Percentiles rank a stretch among this genome's conserved stretches.
phyloP scores from a whole-genome alignment of 2,113 vertebrate genomes.

The Cyphomyrus discorhynchus region DNA sequence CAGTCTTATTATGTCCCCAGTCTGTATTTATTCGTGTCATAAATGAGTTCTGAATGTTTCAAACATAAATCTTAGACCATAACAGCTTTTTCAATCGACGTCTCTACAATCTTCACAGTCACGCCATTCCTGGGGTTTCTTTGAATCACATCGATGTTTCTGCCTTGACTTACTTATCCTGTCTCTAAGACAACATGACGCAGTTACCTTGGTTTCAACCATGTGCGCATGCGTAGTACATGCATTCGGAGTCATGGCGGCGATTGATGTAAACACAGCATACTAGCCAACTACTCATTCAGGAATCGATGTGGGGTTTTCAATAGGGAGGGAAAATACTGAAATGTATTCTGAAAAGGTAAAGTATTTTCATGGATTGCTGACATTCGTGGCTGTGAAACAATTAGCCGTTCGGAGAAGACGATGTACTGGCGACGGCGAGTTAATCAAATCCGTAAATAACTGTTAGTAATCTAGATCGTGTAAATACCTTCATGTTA shows the following conservation, averaged over 20 bases:
- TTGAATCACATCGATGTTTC: constrained; percentile 34
- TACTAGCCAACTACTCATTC: neutral
- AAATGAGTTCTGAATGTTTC: neutral
- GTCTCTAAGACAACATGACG: constrained; percentile 51
- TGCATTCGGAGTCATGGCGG: constrained; percentile 44
- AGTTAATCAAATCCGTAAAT: neutral
- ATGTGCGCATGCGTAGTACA: constrained; percentile 44
- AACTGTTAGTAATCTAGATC: neutral
- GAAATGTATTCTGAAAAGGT: constrained; percentile 58
- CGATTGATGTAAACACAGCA: constrained; percentile 30
- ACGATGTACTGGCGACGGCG: neutral
- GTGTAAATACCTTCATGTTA: neutral
- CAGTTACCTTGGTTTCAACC: constrained; percentile 46
- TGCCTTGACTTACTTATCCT: constrained; percentile 31
- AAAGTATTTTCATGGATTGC: neutral
- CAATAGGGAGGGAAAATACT: neutral
- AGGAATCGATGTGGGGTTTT: neutral
- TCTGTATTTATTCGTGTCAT: neutral
- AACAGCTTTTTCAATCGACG: neutral
- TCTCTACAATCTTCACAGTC: neutral
- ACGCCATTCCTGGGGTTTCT: constrained; percentile 27
- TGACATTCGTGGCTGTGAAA: neutral
- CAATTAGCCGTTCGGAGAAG: neutral
- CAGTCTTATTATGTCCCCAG: neutral
- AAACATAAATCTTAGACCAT: neutral